Conservation (phyloP, 2,888 invertebrate genomes). For the Catocala nupta region DNA sequence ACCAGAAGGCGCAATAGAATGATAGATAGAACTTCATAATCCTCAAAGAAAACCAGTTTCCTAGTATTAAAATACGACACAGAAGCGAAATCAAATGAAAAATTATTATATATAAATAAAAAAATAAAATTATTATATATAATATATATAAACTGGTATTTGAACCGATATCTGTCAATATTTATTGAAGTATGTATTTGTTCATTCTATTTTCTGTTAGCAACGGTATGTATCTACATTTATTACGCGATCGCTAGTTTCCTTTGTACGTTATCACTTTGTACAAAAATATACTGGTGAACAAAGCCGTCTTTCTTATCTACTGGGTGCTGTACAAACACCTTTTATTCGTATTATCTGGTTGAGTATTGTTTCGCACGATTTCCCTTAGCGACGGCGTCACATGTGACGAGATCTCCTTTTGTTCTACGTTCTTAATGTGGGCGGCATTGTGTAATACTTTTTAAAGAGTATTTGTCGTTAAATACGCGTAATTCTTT, state of each 20-base stretch:
- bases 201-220: too few species aligned
- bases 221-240: constrained; percentile 1
- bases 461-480: constrained; percentile 13
- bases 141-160: too few species aligned
- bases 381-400: constrained; percentile 61
- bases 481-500: not conserved
- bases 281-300: constrained; percentile 25
- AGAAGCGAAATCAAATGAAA: too few species aligned
- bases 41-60: too few species aligned
- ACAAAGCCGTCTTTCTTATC: constrained; percentile 28
- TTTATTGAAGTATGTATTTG: too few species aligned
- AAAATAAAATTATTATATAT: too few species aligned
- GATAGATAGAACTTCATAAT: too few species aligned
- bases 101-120: too few species aligned
- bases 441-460: constrained; percentile 12
- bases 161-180: too few species aligned
- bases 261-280: constrained; percentile 26
- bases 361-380: constrained; percentile 67
- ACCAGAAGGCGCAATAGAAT: too few species aligned
- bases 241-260: constrained; percentile 17
- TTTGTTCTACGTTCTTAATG: constrained; percentile 22
- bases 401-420: constrained; percentile 47
- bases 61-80: too few species aligned
- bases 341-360: constrained; percentile 68
- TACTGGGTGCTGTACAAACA: constrained; percentile 46